Evolutionary conservation across 2,113 vertebrate genomes (phyloP), one percentile per base, ranked within the genome.

Genomic region (Saccopteryx bilineata): DNA sequence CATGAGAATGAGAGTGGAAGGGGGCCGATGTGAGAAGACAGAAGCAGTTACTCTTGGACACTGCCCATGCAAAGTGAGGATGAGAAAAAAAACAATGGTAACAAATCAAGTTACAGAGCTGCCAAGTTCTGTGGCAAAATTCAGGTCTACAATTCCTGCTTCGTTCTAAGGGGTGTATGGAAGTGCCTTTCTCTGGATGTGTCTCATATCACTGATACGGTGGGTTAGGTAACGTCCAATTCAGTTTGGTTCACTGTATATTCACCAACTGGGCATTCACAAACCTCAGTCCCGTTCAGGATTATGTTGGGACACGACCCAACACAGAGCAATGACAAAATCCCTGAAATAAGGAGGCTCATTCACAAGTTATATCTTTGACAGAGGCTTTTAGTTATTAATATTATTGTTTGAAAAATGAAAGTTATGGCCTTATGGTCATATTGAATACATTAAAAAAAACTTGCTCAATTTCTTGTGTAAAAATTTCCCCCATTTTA

Each of bases 351-450:
- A 88, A 88, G 85, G 7, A 52, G 12, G 8, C 21, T 60, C 84
- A 71, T 18, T 89, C 48, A 78, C 81, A 93, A 85, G 60, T 84
- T 87, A 66, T 24, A 26, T n/a, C 48, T 87, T 87, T 54, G 14
- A 87, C 31, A 69, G 12, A 87, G 24, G 31, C 11, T 93, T 52
- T 39, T 58, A 80, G 11, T n/a, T 74, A 83, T 54, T 46, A 83
- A n/a, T 50, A 54, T 50, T 5, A 76, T 19, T 80, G 58, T n/a
- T 91, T 60, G 76, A 21, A 81, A 79, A 93, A 84, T 58, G 5
- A 48, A 87, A 85, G 46, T 81, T 76, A 68, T 23, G 89, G 56
- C 9, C 52, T 83, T 83, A 71, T 23, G 9, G 74, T 72, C 33
- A 92, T 76, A 88, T 1, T 28, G 15, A 65, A 56, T 84, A 78